A percentile compares a stretch with the other conserved stretches of the same genome.
Conservation (phyloP, 2,797 vertebrate genomes). For the Thamnophis elegans region DNA sequence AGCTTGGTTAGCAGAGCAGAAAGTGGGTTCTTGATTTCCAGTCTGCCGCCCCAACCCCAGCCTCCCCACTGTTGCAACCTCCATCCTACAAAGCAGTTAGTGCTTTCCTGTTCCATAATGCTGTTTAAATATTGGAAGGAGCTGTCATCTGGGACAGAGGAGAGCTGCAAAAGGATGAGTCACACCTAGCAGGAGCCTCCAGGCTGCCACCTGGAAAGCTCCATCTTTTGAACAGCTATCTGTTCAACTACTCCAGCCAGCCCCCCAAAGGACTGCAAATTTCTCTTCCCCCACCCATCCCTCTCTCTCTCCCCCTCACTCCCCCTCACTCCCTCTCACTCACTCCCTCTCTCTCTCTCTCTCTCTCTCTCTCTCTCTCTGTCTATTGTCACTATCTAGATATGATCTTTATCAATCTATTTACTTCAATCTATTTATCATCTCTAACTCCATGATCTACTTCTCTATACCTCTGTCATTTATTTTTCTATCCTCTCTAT, state of each 20-base stretch:
- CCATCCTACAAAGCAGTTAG: constrained; percentile 13
- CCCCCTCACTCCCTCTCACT: not conserved
- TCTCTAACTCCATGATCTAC: not conserved
- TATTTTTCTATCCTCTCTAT: not conserved
- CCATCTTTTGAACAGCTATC: not conserved
- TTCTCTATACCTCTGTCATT: not conserved
- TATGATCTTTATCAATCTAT: not conserved
- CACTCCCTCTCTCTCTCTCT: not conserved
- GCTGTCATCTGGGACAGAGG: accelerated
- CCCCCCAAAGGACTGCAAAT: not conserved
- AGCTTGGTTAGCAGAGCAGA: not conserved
- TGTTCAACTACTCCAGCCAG: not conserved
- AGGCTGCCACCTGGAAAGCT: not conserved
- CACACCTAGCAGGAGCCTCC: not conserved
- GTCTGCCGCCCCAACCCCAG: accelerated
- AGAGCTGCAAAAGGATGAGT: not conserved
- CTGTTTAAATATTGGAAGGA: constrained; percentile 24
- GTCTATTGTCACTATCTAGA: not conserved
- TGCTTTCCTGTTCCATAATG: not conserved
- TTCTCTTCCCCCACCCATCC: no score
- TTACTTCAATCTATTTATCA: not conserved
- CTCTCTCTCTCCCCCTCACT: not conserved
- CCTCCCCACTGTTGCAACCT: not conserved
- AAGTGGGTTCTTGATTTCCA: accelerated
- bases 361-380: not conserved